Conservation (phyloP, 1,140 invertebrate species). For the Drosophila albomicans region DNA sequence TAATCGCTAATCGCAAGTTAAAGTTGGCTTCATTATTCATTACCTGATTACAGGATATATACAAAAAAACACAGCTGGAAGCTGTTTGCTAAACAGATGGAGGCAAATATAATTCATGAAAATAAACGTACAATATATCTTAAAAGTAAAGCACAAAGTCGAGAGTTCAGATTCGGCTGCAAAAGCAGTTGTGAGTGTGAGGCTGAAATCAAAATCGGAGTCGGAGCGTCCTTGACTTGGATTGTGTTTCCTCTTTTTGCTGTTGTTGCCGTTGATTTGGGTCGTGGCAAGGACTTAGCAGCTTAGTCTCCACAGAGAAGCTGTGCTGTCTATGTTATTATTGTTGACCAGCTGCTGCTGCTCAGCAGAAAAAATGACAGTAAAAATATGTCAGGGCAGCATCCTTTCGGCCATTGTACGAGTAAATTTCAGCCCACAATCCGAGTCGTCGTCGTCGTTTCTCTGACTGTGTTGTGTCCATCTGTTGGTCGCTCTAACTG, state of each 20-base stretch:
- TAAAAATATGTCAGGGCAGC: constrained; percentile 71
- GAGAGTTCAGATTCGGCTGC: constrained; percentile 12
- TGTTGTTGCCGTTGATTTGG: constrained; percentile 66
- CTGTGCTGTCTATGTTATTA: constrained; percentile 27
- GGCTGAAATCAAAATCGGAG: too few relatives aligned
- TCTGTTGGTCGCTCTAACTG: constrained; percentile 8
- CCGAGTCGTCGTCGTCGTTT: constrained; percentile 10
- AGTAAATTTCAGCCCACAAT: constrained; percentile 22
- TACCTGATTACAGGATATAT: constrained; percentile 4
- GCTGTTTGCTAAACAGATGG: constrained; percentile 7
- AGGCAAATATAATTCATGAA: constrained; percentile 60
- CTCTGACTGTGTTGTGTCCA: constrained; percentile 17
- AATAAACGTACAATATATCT: constrained; percentile 38
- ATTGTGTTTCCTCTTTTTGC: constrained; percentile 7
- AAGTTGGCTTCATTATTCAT: neutral
- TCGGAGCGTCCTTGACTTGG: neutral
- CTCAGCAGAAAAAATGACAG: constrained; percentile 60
- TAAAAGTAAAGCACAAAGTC: constrained; percentile 33
- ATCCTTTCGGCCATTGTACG: constrained; percentile 44
- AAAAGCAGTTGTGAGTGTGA: constrained; percentile 12
- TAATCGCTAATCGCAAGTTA: too few relatives aligned
- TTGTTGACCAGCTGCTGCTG: constrained; percentile 24
- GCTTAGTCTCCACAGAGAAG: constrained; percentile 45
- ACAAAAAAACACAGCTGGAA: neutral
- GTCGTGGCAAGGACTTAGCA: constrained; percentile 75